phyloP scores from a whole-genome alignment of 2,113 vertebrate genomes.

The Cnemophilus loriae region DNA sequence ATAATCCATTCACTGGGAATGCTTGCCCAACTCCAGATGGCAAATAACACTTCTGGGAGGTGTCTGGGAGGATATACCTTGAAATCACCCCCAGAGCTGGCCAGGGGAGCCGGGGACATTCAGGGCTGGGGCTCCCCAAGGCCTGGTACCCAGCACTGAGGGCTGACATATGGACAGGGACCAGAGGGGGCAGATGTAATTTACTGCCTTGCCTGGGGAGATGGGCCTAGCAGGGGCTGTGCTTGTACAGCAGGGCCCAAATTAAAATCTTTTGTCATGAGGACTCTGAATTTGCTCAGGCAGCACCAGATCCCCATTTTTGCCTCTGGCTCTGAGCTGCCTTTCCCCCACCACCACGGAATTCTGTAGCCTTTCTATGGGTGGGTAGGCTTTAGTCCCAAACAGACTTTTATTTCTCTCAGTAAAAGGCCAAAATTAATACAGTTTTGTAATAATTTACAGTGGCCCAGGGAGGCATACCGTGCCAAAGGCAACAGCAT shows the following conservation, averaged over 20 bases:
- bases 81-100: background rate
- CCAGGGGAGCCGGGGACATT: background rate
- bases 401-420: slow-evolving; percentile 7
- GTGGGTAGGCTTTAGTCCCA: background rate
- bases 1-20: background rate
- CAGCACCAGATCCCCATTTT: background rate
- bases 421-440: slow-evolving; percentile 45
- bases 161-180: slow-evolving; percentile 22
- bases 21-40: slow-evolving; percentile 41
- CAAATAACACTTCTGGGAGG: slow-evolving; percentile 54
- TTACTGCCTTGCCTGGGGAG: slow-evolving; percentile 38
- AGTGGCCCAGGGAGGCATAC: background rate
- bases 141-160: background rate
- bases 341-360: background rate
- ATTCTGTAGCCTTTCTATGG: background rate
- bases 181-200: background rate
- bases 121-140: background rate
- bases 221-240: background rate
- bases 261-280: slow-evolving; percentile 36
- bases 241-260: background rate
- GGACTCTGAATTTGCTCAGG: background rate
- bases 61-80: background rate
- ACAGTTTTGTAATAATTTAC: slow-evolving; percentile 18
- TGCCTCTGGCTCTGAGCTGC: background rate
- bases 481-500: slow-evolving; percentile 36